Evolutionary conservation across 2,888 invertebrate genomes (phyloP).

Genomic region (Hetaerina titia): DNA sequence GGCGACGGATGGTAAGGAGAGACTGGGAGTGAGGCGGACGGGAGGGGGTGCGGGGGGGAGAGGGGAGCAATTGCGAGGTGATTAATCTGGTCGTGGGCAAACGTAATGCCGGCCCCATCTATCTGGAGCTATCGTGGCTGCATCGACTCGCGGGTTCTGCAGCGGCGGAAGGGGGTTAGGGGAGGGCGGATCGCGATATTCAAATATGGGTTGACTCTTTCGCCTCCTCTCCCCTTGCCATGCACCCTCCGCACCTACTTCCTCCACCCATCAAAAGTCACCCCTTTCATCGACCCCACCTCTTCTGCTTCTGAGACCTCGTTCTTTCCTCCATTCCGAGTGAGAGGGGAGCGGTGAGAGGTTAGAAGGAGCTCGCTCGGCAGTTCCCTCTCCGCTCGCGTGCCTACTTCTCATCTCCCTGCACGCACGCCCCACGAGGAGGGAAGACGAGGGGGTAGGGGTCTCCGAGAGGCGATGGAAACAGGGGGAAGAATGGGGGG

Average conservation of each 20-base stretch:
- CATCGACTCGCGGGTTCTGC: slow-evolving; percentile 41
- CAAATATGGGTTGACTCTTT: slow-evolving; percentile 64
- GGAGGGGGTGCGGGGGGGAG: background rate
- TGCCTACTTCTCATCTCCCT: slow-evolving; percentile 49
- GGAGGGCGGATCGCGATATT: slow-evolving; percentile 50
- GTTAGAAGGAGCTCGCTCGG: background rate
- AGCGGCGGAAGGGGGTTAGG: slow-evolving; percentile 32
- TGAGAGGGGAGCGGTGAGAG: background rate
- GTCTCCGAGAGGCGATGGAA: background rate
- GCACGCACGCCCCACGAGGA: slow-evolving; percentile 41
- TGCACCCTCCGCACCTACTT: background rate
- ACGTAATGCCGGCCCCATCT: slow-evolving; percentile 53
- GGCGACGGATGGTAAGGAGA: background rate
- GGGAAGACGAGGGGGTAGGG: background rate
- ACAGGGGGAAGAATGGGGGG: background rate
- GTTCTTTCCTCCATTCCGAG: background rate
- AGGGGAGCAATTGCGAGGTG: slow-evolving; percentile 53
- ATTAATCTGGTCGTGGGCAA: slow-evolving; percentile 61
- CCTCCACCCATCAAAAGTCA: background rate
- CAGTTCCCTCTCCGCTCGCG: slow-evolving; percentile 35
- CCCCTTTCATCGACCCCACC: slow-evolving; percentile 4
- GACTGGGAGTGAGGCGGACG: background rate
- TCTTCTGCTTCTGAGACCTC: background rate
- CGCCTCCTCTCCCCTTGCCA: background rate
- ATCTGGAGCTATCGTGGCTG: slow-evolving; percentile 59